A percentile compares a stretch with the other conserved stretches of the same genome.
Evolutionary conservation across 2,797 vertebrate genomes (phyloP).

Genomic region (Fratercula arctica): DNA sequence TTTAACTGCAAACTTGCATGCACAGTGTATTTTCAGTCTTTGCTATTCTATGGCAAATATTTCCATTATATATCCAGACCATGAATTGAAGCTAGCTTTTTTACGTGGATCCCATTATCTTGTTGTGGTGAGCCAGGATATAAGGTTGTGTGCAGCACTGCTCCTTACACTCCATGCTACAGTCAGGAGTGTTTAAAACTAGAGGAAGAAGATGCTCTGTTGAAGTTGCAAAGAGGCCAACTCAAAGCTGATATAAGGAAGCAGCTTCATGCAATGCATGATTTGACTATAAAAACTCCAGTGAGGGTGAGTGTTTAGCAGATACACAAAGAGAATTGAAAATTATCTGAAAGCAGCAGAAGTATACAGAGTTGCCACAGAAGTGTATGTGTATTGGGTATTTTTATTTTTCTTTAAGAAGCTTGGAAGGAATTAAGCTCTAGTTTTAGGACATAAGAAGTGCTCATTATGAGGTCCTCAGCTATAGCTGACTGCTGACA

Average conservation of each 20-base stretch:
- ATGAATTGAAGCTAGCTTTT: neutral
- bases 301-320: neutral
- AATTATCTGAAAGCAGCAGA: neutral
- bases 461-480: fast-evolving
- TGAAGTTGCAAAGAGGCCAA: neutral
- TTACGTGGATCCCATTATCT: neutral
- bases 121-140: neutral
- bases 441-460: neutral
- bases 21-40: neutral
- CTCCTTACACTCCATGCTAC: neutral
- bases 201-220: neutral
- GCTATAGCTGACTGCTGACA: neutral
- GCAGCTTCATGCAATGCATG: neutral
- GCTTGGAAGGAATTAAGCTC: neutral
- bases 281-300: neutral
- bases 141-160: neutral
- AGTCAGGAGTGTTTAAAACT: neutral
- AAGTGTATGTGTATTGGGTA: neutral
- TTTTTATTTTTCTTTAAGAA: neutral
- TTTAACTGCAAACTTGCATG: neutral
- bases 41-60: neutral
- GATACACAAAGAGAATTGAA: neutral
- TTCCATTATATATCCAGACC: neutral
- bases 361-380: neutral
- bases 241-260: neutral